Evolutionary conservation across 2,797 vertebrate genomes (phyloP), one percentile per base, ranked within the genome.

Genomic region (Liasis olivaceus): DNA sequence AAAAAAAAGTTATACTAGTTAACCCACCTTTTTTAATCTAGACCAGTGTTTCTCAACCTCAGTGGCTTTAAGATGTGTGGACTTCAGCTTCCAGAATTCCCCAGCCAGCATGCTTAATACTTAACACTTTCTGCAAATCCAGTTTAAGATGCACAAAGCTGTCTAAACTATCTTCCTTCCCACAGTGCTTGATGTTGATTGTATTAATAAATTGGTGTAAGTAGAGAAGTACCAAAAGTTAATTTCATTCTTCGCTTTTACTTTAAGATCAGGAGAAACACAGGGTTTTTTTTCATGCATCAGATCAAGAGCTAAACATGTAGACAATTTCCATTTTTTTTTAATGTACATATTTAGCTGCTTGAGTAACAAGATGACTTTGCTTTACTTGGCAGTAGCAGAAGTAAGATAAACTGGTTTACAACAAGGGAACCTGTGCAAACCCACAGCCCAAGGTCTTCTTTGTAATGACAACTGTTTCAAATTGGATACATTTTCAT

Each of bases 391-490:
- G 97, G 95, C 97, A 95, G 66, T 92, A 94, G 89, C 86, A 42
- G 94, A 95, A 95, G 93, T 96, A 95, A 97, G 96, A 97, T 96
- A 97, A 97, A 84, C 89, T 90, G 59, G 66, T 92, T 88, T 93
- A 91, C 81, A 88, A 95, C 91, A 94, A 95, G 72, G 47, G 86
- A 96, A 96, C 94, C 92, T 96, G 87, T 93, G 72, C 92, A 95
- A 96, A 92, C 93, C 89, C 62, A 42, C 1, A 1, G 85, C 91
- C 89, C 90, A 91, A 95, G 91, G 47, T 93, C 93, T 91, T 95
- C 92, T 95, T 95, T 93, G 95, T 88, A 77, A 94, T 92, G 96
- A 93, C 15, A 93, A 95, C 64, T 92, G n/a, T 22, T 90, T 97
- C 89, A 93, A 2, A 51, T 90, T 2, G 7, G 89, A 93, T 94